Evolutionary conservation across 2,113 vertebrate genomes (phyloP), one percentile per base, ranked within the genome.

Genomic region (Ciconia boyciana): DNA sequence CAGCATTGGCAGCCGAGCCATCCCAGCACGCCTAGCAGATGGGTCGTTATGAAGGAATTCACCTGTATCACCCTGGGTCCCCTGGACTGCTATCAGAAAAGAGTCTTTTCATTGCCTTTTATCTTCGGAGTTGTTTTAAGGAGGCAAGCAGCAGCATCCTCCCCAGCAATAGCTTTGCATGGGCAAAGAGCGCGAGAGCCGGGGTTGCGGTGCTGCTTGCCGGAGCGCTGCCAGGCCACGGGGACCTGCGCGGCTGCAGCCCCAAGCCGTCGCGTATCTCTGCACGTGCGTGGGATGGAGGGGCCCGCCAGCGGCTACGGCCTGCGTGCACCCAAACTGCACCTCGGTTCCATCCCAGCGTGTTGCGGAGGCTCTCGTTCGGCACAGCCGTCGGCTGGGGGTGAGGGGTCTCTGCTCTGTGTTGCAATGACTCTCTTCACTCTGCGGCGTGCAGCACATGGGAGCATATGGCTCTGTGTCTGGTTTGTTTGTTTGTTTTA

Each of bases 401-500:
- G 9, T 52, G 29, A 9, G 58, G 78, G 95, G 69, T 94, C 83
- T 86, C 78, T 60, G 64, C 0, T 9, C 36, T 68, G 29, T 70
- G 51, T 49, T 69, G 93, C 69, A 93, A 28, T 46, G 93, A 76
- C n/a, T 83, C 90, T 83, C 87, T 78, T 83, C 48, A 87, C 83
- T 94, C 71, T 84, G 92, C 43, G 0, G 82, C 58, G 1, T 68
- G 83, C 64, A 78, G 88, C 49, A 14, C 96, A 91, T 94, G 92
- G 68, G 62, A 97, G 91, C 97, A 97, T 96, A 97, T 97, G 97
- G 97, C 96, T 97, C 96, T 81, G 83, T 83, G 77, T 97, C 96
- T 97, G 84, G 94, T 96, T 97, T 95, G 95, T 97, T 97, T 97
- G 97, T 97, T 97, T 97, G 96, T 95, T 97, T 97, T 96, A 96